A percentile compares a stretch with the other conserved stretches of the same genome.
These are phyloP conservation scores for Lacanobia wlatinum DNA, from an alignment of 2,888 invertebrate species.

Conservation along the genomic window DNA sequence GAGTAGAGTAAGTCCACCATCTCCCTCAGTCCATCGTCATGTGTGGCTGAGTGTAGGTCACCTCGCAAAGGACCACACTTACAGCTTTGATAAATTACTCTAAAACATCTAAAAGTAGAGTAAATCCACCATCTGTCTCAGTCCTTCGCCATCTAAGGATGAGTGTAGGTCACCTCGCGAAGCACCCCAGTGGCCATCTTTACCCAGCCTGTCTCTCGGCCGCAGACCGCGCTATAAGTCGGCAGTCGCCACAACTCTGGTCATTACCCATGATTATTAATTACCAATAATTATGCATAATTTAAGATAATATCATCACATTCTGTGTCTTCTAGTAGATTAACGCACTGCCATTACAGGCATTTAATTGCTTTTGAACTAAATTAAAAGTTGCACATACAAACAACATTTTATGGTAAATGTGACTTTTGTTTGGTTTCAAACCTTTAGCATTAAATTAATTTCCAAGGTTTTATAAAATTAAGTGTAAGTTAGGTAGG, in stretches of 20 bases:
- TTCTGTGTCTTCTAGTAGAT: slow-evolving; percentile 18
- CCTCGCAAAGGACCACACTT: too few species aligned
- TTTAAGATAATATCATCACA: slow-evolving; percentile 45
- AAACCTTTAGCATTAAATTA: slow-evolving; percentile 16
- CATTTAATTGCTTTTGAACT: slow-evolving; percentile 56
- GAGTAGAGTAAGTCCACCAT: not conserved
- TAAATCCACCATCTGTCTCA: not conserved
- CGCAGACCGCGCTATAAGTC: slow-evolving; percentile 34
- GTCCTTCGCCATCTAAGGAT: not conserved
- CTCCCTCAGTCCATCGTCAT: not conserved
- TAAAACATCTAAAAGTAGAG: not conserved
- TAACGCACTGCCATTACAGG: slow-evolving; percentile 57
- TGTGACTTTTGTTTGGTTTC: slow-evolving; percentile 46
- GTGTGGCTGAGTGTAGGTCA: too few species aligned
- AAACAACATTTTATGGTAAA: slow-evolving; percentile 7
- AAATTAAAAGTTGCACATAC: slow-evolving; percentile 43
- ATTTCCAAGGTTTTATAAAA: not conserved
- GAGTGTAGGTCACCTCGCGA: too few species aligned
- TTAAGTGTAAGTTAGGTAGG: slow-evolving; percentile 8
- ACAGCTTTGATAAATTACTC: not conserved
- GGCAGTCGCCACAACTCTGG: slow-evolving; percentile 63
- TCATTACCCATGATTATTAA: slow-evolving; percentile 54
- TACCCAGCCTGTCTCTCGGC: not conserved
- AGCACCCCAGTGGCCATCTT: too few species aligned
- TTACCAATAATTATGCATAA: slow-evolving; percentile 53